Evolutionary conservation across 2,888 invertebrate genomes (phyloP), one percentile per base, ranked within the genome.

Genomic region (Scaptomyza reducta): DNA sequence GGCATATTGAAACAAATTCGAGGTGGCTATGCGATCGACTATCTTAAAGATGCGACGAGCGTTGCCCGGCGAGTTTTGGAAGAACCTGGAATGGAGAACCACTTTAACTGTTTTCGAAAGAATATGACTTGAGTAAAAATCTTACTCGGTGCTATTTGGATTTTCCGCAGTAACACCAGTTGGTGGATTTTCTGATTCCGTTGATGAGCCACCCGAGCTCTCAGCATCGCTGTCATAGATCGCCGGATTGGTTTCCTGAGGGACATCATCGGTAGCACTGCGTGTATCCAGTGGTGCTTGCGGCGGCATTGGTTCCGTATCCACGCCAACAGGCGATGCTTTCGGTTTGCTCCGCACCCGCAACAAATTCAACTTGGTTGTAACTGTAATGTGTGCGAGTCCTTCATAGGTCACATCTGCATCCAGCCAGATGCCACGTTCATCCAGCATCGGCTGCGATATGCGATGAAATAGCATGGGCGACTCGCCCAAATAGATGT

Each of bases 401-500:
- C 97, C 96, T 71, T 94, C 94, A 87, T 97, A 97, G 9, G 94
- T 94, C 13, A 97, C 90, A 80, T 97, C 95, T 42, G 97, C 92
- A 90, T 97, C 96, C 1, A 97, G 92, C 97, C 97, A 98, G 14
- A 96, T 91, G 3, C 97, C 97, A 83, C 95, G 94, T 65, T 95
- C 95, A 89, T 97, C 96, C 40, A 96, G 88, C 45, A 93, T 92
- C 0, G 97, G 97, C 68, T 93, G 93, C 6, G 93, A 93, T 16
- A 94, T 93, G 58, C 93, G 93, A 70, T 94, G 93, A 63, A 96
- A 93, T 14, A 94, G 88, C 3, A 95, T 94, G 7, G 95, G 93
- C 0, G 93, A 93, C 56, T 92, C 91, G 7, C 96, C 96, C 76
- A 97, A 92, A 61, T 94, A 93, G 59, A 97, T 92, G 79, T 96